phyloP scores from a whole-genome alignment of 2,797 vertebrate species.

The Lepilemur septentrionalis region DNA sequence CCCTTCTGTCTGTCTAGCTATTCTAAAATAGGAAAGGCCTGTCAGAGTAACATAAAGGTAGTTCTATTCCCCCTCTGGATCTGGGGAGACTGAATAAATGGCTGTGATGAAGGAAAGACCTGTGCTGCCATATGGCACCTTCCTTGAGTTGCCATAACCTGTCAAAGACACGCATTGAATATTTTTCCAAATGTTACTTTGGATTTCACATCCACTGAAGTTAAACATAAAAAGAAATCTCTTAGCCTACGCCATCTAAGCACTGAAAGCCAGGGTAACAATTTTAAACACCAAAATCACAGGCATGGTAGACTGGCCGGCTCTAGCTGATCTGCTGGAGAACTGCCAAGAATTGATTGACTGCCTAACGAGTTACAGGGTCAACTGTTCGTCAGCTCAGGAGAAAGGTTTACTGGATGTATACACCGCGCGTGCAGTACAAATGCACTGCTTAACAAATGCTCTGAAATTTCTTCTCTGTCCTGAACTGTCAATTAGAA shows the following conservation, averaged over 20 bases:
- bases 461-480: constrained; percentile 66
- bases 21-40: not conserved
- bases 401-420: not conserved
- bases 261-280: not conserved
- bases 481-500: constrained; percentile 77
- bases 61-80: not conserved
- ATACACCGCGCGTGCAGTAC: not conserved
- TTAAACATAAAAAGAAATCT: not conserved
- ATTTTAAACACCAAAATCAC: not conserved
- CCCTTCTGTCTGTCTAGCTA: not conserved
- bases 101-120: not conserved
- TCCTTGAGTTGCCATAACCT: not conserved
- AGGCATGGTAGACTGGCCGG: not conserved
- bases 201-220: not conserved
- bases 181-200: constrained; percentile 28
- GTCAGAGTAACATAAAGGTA: not conserved
- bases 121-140: not conserved
- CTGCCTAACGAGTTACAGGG: constrained; percentile 7
- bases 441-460: not conserved
- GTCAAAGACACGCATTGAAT: not conserved
- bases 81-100: not conserved
- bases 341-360: constrained; percentile 21
- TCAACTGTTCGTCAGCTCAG: not conserved
- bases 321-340: not conserved
- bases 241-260: not conserved